Conservation (phyloP, 2,888 invertebrate genomes). For the Maniola hyperantus region DNA sequence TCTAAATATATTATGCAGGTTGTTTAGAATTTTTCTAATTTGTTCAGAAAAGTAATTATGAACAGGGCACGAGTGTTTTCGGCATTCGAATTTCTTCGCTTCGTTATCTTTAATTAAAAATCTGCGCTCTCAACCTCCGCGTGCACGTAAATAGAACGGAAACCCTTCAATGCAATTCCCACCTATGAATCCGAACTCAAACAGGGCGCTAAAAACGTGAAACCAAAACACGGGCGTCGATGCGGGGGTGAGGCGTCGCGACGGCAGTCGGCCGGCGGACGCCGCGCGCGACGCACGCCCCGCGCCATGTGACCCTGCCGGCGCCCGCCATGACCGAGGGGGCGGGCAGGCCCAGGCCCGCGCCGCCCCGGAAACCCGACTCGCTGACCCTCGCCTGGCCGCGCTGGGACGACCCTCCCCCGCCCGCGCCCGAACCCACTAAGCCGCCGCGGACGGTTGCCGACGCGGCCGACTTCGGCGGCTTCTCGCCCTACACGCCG, state of each 20-base stretch:
- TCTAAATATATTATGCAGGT: neutral
- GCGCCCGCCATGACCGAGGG: slow-evolving; percentile 72
- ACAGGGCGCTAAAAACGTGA: slow-evolving; percentile 34
- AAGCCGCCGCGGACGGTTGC: slow-evolving; percentile 50
- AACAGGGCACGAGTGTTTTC: slow-evolving; percentile 11
- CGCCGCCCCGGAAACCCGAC: slow-evolving; percentile 79
- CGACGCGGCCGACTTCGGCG: slow-evolving; percentile 63
- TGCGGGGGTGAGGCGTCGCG: slow-evolving; percentile 54
- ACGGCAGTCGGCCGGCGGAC: slow-evolving; percentile 59
- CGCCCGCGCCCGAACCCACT: slow-evolving; percentile 69
- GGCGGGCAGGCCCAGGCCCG: slow-evolving; percentile 77
- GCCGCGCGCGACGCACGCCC: slow-evolving; percentile 60
- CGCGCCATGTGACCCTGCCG: slow-evolving; percentile 59
- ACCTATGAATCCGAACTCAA: slow-evolving; percentile 32
- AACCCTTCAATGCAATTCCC: slow-evolving; percentile 36
- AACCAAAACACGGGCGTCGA: slow-evolving; percentile 49
- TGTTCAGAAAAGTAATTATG: neutral
- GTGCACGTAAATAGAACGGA: slow-evolving; percentile 29
- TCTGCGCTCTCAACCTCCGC: slow-evolving; percentile 21
- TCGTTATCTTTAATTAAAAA: slow-evolving; percentile 32
- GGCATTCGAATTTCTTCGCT: slow-evolving; percentile 20
- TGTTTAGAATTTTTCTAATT: neutral
- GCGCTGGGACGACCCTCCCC: slow-evolving; percentile 78
- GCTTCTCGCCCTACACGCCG: slow-evolving; percentile 82
- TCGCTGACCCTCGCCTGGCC: slow-evolving; percentile 68